Conservation (phyloP, 2,888 invertebrate species). For the Philereme vetulata region DNA sequence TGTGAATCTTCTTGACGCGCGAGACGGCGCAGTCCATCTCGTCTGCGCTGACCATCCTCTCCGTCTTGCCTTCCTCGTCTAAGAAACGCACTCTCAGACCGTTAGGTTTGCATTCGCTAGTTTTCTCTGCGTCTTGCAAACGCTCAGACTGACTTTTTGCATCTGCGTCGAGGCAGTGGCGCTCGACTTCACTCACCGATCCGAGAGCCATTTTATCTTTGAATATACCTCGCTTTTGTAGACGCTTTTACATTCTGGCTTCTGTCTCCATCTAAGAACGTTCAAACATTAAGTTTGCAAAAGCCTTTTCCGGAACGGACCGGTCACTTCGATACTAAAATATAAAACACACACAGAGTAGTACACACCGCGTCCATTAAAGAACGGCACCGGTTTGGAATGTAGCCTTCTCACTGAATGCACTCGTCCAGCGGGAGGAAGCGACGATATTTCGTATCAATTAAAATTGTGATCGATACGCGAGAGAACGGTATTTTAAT, state of each 20-base stretch:
- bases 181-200: slow-evolving; percentile 74
- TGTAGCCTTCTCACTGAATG: slow-evolving; percentile 77
- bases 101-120: slow-evolving; percentile 62
- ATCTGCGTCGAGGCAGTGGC: slow-evolving; percentile 66
- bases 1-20: slow-evolving; percentile 77
- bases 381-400: slow-evolving; percentile 82
- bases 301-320: slow-evolving; percentile 48
- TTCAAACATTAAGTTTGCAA: slow-evolving; percentile 39
- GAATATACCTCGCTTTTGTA: slow-evolving; percentile 43
- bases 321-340: slow-evolving; percentile 61
- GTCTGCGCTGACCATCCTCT: slow-evolving; percentile 75
- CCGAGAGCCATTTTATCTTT: slow-evolving; percentile 74
- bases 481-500: slow-evolving; percentile 45
- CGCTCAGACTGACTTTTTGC: slow-evolving; percentile 69
- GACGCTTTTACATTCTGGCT: slow-evolving; percentile 56
- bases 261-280: slow-evolving; percentile 37
- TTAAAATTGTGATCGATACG: slow-evolving; percentile 47
- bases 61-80: slow-evolving; percentile 78
- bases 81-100: slow-evolving; percentile 76
- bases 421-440: slow-evolving; percentile 64
- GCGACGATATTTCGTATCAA: slow-evolving; percentile 48
- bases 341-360: slow-evolving; percentile 70
- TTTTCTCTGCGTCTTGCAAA: slow-evolving; percentile 68
- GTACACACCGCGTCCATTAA: slow-evolving; percentile 79
- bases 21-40: slow-evolving; percentile 74